Conservation (phyloP, 2,113 vertebrate species). For the Epinephelus cyanopodus region DNA sequence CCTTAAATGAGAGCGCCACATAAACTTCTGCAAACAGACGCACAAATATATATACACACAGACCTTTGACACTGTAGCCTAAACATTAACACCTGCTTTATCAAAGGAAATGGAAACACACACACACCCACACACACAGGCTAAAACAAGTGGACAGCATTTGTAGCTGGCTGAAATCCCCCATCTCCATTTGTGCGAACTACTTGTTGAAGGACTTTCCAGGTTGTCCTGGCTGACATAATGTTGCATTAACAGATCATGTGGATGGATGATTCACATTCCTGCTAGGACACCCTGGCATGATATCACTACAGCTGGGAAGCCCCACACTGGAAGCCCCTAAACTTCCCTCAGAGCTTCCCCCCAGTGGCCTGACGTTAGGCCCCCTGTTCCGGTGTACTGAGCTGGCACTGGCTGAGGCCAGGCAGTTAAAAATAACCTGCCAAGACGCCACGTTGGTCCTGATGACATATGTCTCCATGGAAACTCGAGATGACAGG, state of each 20-base stretch:
- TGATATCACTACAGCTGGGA: conserved; percentile 69
- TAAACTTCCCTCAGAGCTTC: conserved; percentile 59
- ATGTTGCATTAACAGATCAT: conserved; percentile 63
- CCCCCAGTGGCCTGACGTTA: conserved; percentile 39
- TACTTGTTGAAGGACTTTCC: conserved; percentile 68
- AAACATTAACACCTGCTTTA: conserved; percentile 50
- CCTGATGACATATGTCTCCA: conserved; percentile 69
- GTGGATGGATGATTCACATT: conserved; percentile 71
- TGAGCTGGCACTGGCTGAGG: conserved; percentile 37
- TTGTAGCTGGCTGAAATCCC: conserved; percentile 52
- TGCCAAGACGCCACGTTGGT: conserved; percentile 40
- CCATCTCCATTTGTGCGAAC: conserved; percentile 35
- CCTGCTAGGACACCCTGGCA: conserved; percentile 68
- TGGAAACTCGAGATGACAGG: conserved; percentile 71
- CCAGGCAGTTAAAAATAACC: conserved; percentile 71
- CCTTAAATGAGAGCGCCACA: conserved; percentile 12
- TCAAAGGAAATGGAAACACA: conserved; percentile 44
- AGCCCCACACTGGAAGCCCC: conserved; percentile 77
- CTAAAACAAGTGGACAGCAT: conserved; percentile 2
- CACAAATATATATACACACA: not conserved
- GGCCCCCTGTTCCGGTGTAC: conserved; percentile 28
- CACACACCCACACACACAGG: not conserved
- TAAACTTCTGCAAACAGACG: conserved; percentile 35
- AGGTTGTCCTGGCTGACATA: conserved; percentile 64
- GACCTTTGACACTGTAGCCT: conserved; percentile 6